These are phyloP conservation scores for Distichodus sexfasciatus DNA, from an alignment of 2,797 vertebrate genomes.

Conservation along the genomic window DNA sequence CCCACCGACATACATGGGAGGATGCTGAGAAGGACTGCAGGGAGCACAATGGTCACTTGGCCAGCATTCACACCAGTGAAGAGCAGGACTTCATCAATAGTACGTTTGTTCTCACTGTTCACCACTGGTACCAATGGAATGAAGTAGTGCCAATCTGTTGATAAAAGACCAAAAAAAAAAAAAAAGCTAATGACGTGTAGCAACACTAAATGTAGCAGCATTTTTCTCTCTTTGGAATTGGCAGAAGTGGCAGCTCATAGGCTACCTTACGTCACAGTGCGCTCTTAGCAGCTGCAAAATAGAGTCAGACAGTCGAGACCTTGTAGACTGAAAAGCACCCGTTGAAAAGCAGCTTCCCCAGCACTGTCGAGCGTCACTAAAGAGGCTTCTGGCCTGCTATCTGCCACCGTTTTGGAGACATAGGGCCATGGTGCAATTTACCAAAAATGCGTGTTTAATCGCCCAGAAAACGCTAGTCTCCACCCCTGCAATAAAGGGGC, in stretches of 20 bases:
- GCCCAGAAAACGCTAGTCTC: constrained; percentile 69
- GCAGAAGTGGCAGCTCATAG: too few relatives aligned
- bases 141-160: too few relatives aligned
- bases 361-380: constrained; percentile 10
- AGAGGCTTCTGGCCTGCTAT: constrained; percentile 5
- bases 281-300: too few relatives aligned
- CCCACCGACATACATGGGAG: constrained; percentile 91
- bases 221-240: too few relatives aligned
- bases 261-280: too few relatives aligned
- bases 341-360: neutral
- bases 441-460: constrained; percentile 67
- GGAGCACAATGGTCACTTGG: constrained; percentile 86
- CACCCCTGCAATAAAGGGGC: constrained; percentile 69
- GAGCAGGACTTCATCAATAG: constrained; percentile 91
- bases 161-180: too few relatives aligned
- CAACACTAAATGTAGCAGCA: too few relatives aligned
- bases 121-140: too few relatives aligned
- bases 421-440: constrained; percentile 33
- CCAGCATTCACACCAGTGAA: constrained; percentile 86
- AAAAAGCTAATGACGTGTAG: too few relatives aligned
- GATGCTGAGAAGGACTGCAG: constrained; percentile 92
- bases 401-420: constrained; percentile 31
- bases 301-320: too few relatives aligned
- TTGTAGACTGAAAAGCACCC: too few relatives aligned
- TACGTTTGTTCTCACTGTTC: constrained; percentile 57